phyloP scores from a whole-genome alignment of 2,888 invertebrate genomes.

The Zeuzera pyrina region DNA sequence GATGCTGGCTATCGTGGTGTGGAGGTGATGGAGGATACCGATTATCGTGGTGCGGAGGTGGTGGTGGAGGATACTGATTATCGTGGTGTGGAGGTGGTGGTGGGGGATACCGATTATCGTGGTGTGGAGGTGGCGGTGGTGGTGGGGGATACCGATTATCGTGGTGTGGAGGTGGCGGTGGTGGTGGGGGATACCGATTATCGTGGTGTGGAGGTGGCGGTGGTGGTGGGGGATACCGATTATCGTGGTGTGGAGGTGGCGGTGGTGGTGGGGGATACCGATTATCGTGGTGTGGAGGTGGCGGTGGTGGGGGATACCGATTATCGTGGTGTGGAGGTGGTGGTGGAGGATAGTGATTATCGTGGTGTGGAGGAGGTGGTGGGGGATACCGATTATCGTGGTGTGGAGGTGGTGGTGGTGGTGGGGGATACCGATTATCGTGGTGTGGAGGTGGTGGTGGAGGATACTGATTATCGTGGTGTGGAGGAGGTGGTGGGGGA shows the following conservation, averaged over 20 bases:
- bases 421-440: slow-evolving; percentile 5
- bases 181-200: slow-evolving; percentile 5
- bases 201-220: slow-evolving; percentile 10
- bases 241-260: slow-evolving; percentile 6
- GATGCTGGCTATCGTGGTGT: slow-evolving; percentile 3
- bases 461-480: slow-evolving; percentile 2
- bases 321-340: slow-evolving; percentile 8
- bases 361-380: slow-evolving; percentile 8
- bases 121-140: slow-evolving; percentile 5
- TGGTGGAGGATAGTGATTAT: slow-evolving; percentile 6
- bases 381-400: slow-evolving; percentile 1
- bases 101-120: background rate
- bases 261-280: too few relatives aligned
- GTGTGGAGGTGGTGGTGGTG: slow-evolving; percentile 7
- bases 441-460: slow-evolving; percentile 2
- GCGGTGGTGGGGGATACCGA: slow-evolving; percentile 13
- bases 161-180: slow-evolving; percentile 8
- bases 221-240: slow-evolving; percentile 8
- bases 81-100: slow-evolving; percentile 1
- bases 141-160: slow-evolving; percentile 3
- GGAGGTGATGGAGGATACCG: slow-evolving; percentile 5
- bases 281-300: slow-evolving; percentile 6
- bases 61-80: slow-evolving; percentile 3
- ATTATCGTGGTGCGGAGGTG: slow-evolving; percentile 3
- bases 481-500: slow-evolving; percentile 5